These are phyloP conservation scores for Cryptomyrus ogoouensis DNA, from an alignment of 2,113 vertebrate genomes.

Conservation along the genomic window DNA sequence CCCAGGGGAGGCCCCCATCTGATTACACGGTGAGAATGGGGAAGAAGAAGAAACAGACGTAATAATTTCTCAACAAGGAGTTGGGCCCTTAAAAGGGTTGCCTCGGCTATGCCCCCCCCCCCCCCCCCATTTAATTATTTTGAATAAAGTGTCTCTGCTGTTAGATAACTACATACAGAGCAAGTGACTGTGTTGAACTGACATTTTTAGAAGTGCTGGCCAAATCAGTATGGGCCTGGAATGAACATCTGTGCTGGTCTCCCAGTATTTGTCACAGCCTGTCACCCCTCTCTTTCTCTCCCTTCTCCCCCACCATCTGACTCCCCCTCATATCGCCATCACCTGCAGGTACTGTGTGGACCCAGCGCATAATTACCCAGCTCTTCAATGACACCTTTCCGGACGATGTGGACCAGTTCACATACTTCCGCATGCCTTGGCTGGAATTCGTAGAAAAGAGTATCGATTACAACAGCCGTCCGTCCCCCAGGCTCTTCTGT, in stretches of 20 bases:
- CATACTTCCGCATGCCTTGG: slow-evolving; percentile 35
- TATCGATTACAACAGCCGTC: background rate
- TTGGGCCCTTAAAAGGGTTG: background rate
- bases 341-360: slow-evolving; percentile 40
- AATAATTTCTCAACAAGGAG: no score
- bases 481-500: slow-evolving; percentile 39
- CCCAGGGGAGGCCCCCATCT: no score
- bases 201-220: background rate
- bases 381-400: slow-evolving; percentile 33
- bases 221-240: background rate
- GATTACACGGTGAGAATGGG: no score
- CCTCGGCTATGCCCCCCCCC: background rate
- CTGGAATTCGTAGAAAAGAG: slow-evolving; percentile 22
- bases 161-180: background rate
- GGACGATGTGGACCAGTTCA: background rate
- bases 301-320: background rate
- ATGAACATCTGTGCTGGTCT: background rate
- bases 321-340: background rate
- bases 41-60: no score
- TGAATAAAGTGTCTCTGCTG: background rate
- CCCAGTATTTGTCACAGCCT: background rate
- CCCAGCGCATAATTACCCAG: slow-evolving; percentile 36
- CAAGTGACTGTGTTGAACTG: background rate
- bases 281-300: background rate
- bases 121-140: background rate